Base-by-base conservation (phyloP, 64 coral and sea anemone genomes). In the Porites lutea region DNA sequence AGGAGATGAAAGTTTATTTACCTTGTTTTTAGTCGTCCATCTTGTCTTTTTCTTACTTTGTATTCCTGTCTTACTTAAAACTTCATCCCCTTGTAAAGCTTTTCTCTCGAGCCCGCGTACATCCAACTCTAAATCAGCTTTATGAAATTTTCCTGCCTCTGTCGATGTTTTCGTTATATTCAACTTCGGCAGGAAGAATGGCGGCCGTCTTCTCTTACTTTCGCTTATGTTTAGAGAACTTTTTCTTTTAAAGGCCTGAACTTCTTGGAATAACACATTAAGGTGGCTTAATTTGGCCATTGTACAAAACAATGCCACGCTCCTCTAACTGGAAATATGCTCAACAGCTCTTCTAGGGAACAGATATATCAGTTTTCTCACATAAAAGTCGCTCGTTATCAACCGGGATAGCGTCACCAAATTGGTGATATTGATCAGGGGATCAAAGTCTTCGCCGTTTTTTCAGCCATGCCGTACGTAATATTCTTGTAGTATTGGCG, bases 201-300 rank as follows among this genome's bases (percentile, higher is more conserved):
- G 81, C 14, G 61, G 62, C 9, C 61, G 46, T 84, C 11, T 84
- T 1, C 18, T 48, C 81, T 84, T 84, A 14, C 3, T 67, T 7
- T 68, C 37, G 7, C 12, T 19, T 7, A 64, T 48, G 43, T 6
- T 84, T 12, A 21, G 45, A 84, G 20, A 61, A n/a, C 18, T 55
- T 61, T 55, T 50, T 48, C 15, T 50, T 21, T 18, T 44, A 3
- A 68, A 20, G 6, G 20, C 48, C 10, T 48, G 16, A 52, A n/a
- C 46, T 8, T 84, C 81, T 69, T 69, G 61, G 37, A 68, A 84
- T 23, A 43, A 69, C 2, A 84, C 44, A 52, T 84, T 69, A 63
- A 68, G 69, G 8, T 68, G 10, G 81, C 47, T 84, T 84, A 84
- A 22, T 51, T n/a, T 84, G 50, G 63, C 81, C 81, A 84, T 83